phyloP scores from a whole-genome alignment of 1,140 invertebrate genomes.

The Lepidotrigona ventralis region DNA sequence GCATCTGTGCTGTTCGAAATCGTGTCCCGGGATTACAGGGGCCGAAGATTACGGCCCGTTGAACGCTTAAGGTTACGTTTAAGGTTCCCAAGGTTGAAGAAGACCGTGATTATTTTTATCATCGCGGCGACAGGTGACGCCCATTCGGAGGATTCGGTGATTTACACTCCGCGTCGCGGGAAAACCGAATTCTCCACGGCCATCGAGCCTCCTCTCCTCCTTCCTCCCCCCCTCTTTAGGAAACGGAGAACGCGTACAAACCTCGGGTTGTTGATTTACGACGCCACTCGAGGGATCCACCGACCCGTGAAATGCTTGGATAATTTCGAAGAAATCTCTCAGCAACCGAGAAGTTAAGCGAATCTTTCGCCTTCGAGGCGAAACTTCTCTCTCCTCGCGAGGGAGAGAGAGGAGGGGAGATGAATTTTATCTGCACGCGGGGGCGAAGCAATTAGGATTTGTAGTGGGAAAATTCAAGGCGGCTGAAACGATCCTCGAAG shows the following conservation, averaged over 20 bases:
- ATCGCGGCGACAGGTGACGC: background rate
- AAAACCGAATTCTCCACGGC: slow-evolving; percentile 40
- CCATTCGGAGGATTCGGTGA: slow-evolving; percentile 18
- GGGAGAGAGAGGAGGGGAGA: too few species aligned
- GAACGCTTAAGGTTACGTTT: too few species aligned
- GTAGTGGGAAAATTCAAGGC: background rate
- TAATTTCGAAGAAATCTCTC: slow-evolving; percentile 44
- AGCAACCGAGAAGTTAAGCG: background rate
- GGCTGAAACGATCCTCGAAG: background rate
- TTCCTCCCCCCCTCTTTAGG: too few species aligned
- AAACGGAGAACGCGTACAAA: slow-evolving; percentile 6
- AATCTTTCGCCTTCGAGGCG: background rate
- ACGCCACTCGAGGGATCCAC: background rate
- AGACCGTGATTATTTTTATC: slow-evolving; percentile 8
- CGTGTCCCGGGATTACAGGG: background rate
- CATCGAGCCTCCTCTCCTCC: background rate
- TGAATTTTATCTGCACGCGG: background rate
- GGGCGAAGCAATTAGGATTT: background rate
- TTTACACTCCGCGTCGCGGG: slow-evolving; percentile 15
- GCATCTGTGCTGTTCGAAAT: background rate
- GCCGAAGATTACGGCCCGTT: background rate
- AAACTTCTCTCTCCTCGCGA: too few species aligned
- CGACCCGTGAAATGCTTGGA: slow-evolving; percentile 26
- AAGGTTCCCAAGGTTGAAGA: background rate
- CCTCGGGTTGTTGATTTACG: slow-evolving; percentile 32